phyloP scores from a whole-genome alignment of 2,888 invertebrate genomes.

The Arenicola marina region DNA sequence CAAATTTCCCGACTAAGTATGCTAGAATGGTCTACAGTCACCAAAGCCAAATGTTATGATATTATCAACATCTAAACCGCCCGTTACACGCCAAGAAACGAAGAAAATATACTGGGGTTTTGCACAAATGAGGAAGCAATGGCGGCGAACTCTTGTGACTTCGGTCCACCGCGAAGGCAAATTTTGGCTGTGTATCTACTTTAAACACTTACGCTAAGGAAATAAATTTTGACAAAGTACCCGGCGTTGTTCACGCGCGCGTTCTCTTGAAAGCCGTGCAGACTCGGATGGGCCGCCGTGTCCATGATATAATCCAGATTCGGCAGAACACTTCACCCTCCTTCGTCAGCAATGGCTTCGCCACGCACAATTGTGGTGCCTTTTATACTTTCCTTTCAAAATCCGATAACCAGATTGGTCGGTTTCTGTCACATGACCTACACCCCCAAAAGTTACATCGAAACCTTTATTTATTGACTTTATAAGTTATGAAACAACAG shows the following conservation, averaged over 20 bases:
- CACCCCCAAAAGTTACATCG: not conserved
- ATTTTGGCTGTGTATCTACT: too few relatives aligned
- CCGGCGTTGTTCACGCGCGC: conserved; percentile 61
- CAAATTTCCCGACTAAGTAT: too few relatives aligned
- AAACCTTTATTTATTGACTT: too few relatives aligned
- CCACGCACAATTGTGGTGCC: conserved; percentile 22
- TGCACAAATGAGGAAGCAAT: too few relatives aligned
- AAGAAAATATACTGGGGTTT: too few relatives aligned
- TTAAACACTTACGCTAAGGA: not conserved
- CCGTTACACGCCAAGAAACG: too few relatives aligned
- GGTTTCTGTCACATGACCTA: conserved; percentile 50
- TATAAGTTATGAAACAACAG: too few relatives aligned
- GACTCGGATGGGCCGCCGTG: conserved; percentile 64
- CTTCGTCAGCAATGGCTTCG: conserved; percentile 49
- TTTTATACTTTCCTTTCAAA: conserved; percentile 52
- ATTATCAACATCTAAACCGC: too few relatives aligned
- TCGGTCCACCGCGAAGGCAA: too few relatives aligned
- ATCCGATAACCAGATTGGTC: conserved; percentile 51
- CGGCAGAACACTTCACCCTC: conserved; percentile 42
- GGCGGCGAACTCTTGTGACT: too few relatives aligned
- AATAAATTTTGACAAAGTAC: conserved; percentile 62
- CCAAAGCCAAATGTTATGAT: too few relatives aligned
- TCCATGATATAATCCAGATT: conserved; percentile 62
- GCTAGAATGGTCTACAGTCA: too few relatives aligned
- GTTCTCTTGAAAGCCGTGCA: conserved; percentile 62